A percentile compares a stretch with the other conserved stretches of the same genome.
phyloP scores from a whole-genome alignment of 2,113 vertebrate species.

The Aphyosemion australe region DNA sequence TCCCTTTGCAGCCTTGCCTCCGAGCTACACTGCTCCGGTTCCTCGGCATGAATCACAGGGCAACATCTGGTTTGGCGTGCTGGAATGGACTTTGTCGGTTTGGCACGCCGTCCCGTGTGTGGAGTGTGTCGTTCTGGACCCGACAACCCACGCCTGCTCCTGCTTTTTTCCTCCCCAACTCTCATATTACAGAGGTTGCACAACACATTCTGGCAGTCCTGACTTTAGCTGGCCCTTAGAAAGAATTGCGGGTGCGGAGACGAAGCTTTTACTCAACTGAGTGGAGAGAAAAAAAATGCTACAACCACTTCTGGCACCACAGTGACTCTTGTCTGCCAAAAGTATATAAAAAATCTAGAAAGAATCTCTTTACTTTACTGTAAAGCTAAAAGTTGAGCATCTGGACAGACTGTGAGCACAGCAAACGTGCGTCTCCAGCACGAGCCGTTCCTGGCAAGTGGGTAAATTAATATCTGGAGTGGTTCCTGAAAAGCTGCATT shows the following conservation, averaged over 20 bases:
- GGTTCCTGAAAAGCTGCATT: conserved; percentile 51
- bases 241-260: conserved; percentile 49
- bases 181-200: conserved; percentile 74
- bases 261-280: conserved; percentile 52
- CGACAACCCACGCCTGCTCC: conserved; percentile 55
- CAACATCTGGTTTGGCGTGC: conserved; percentile 74
- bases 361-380: conserved; percentile 45
- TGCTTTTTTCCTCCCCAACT: conserved; percentile 46
- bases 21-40: conserved; percentile 25
- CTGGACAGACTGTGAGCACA: conserved; percentile 14
- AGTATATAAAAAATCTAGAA: conserved; percentile 41
- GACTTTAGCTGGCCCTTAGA: conserved; percentile 39
- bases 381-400: conserved; percentile 24
- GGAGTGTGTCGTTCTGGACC: conserved; percentile 73
- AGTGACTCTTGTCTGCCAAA: conserved; percentile 43
- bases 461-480: conserved; percentile 67
- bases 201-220: conserved; percentile 68
- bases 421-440: conserved; percentile 55
- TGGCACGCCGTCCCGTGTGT: conserved; percentile 59
- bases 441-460: conserved; percentile 62
- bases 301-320: conserved; percentile 49
- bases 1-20: conserved; percentile 47
- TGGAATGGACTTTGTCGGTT: conserved; percentile 68
- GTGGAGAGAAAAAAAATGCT: not conserved
- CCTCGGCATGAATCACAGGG: conserved; percentile 64